Conservation (phyloP, 2,888 invertebrate genomes). For the Adineta ricciae region DNA sequence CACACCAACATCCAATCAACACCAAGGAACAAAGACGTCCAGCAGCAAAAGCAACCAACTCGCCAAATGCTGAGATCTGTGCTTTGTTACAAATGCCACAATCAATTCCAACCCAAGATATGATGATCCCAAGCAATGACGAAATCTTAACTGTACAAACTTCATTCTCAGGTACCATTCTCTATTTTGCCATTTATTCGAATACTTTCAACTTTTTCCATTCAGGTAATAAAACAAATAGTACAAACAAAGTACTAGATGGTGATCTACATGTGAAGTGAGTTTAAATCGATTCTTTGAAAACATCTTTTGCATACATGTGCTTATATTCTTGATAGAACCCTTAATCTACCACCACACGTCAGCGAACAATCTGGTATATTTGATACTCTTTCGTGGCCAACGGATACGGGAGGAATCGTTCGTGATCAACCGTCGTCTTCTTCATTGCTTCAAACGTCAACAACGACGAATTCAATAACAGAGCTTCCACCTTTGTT, state of each 20-base stretch:
- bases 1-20: background rate
- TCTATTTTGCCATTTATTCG: too few relatives aligned
- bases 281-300: background rate
- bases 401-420: background rate
- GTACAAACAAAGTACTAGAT: background rate
- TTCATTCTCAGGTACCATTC: background rate
- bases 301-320: background rate
- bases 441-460: background rate
- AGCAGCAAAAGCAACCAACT: background rate
- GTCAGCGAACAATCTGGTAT: background rate
- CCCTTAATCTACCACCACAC: background rate
- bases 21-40: background rate
- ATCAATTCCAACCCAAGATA: background rate
- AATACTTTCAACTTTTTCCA: background rate
- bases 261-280: background rate
- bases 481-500: background rate
- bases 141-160: background rate
- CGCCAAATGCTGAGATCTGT: background rate
- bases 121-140: background rate
- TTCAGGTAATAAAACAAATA: background rate
- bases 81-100: constrained; percentile 5
- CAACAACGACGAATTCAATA: background rate
- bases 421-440: background rate
- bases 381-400: background rate
- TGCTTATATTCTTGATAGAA: background rate